Percentiles rank a stretch among this genome's conserved stretches.
Conservation (phyloP, 2,797 vertebrate genomes). For the Arvicola amphibius region DNA sequence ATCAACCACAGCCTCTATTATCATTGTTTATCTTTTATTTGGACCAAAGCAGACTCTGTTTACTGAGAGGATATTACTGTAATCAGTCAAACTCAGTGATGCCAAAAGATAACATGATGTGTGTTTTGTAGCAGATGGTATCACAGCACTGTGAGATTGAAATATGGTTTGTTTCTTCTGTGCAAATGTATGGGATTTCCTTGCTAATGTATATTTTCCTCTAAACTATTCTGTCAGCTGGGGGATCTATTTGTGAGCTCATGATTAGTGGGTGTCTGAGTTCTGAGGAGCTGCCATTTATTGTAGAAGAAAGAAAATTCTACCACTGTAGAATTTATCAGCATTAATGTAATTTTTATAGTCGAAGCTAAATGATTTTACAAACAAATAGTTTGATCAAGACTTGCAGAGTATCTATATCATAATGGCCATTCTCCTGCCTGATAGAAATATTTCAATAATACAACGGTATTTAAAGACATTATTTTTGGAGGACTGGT, state of each 20-base stretch:
- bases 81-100: not conserved
- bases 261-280: too few species aligned
- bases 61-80: not conserved
- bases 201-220: not conserved
- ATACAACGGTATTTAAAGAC: not conserved
- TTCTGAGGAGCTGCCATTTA: not conserved
- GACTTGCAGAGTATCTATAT: not conserved
- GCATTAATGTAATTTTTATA: not conserved
- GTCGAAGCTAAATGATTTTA: not conserved
- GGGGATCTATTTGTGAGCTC: not conserved
- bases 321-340: not conserved
- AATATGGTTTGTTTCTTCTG: not conserved
- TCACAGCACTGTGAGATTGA: not conserved
- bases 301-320: constrained; percentile 2
- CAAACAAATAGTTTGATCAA: not conserved
- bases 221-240: not conserved
- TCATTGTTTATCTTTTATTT: constrained; percentile 14
- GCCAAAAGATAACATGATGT: not conserved
- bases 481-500: not conserved
- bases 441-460: not conserved
- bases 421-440: not conserved
- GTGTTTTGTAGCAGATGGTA: not conserved
- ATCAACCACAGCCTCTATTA: not conserved
- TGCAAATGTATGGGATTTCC: not conserved
- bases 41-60: not conserved